Evolutionary conservation across 2,888 invertebrate species (phyloP).

Genomic region (Melinaea menophilus): DNA sequence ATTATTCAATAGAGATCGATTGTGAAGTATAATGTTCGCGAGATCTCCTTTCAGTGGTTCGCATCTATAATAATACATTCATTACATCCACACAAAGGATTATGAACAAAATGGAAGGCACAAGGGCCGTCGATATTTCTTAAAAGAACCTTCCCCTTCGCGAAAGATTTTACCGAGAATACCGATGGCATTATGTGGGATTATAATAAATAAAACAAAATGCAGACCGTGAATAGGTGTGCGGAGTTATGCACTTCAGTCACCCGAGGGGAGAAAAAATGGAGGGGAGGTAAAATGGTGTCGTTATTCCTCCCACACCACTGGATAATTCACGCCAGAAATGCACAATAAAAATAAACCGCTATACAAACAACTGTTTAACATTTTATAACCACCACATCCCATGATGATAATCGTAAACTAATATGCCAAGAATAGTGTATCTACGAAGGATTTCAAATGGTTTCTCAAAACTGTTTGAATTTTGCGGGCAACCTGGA

Average conservation of each 20-base stretch:
- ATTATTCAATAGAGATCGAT: constrained; percentile 33
- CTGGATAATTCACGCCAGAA: constrained; percentile 31
- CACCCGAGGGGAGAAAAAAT: constrained; percentile 38
- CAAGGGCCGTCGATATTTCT: constrained; percentile 71
- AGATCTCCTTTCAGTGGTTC: constrained; percentile 54
- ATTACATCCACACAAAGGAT: constrained; percentile 66
- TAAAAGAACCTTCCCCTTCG: constrained; percentile 63
- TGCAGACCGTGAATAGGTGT: constrained; percentile 59
- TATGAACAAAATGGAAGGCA: constrained; percentile 66
- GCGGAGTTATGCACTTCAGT: constrained; percentile 54
- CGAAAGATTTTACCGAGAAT: constrained; percentile 65
- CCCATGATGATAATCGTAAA: constrained; percentile 65
- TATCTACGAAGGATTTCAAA: constrained; percentile 24
- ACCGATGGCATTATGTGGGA: constrained; percentile 63
- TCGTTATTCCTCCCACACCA: constrained; percentile 45
- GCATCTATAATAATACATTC: constrained; percentile 73
- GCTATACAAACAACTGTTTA: constrained; percentile 61
- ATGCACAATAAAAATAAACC: constrained; percentile 45
- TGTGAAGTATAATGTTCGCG: constrained; percentile 41
- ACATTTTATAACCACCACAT: constrained; percentile 60
- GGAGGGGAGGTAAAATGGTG: constrained; percentile 42
- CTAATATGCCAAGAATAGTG: constrained; percentile 51
- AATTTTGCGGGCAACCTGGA: no score
- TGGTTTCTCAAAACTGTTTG: no score
- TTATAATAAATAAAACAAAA: constrained; percentile 72